Conservation (phyloP, 2,797 vertebrate species). For the Gambusia yucatana region DNA sequence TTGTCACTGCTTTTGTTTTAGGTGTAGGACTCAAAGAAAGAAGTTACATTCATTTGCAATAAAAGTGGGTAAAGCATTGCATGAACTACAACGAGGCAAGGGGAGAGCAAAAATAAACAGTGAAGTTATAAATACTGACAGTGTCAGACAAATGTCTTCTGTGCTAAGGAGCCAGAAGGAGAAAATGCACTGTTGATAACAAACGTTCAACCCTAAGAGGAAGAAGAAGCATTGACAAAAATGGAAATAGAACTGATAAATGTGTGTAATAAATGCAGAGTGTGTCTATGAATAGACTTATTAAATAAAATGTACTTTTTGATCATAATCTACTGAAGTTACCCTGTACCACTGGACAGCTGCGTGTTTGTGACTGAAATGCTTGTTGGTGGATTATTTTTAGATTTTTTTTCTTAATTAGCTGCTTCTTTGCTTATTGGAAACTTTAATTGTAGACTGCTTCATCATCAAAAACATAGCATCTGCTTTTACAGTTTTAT, state of each 20-base stretch:
- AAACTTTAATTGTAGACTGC: background rate
- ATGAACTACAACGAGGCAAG: background rate
- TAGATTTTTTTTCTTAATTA: background rate
- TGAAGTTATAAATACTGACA: background rate
- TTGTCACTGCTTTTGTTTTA: background rate
- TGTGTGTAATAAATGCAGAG: background rate
- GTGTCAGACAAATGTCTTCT: background rate
- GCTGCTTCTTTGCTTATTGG: background rate
- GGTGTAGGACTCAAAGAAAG: background rate
- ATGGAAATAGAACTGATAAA: background rate
- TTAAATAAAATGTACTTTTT: background rate
- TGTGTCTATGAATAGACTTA: background rate
- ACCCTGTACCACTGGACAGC: background rate
- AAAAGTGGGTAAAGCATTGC: background rate
- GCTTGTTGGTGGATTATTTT: background rate
- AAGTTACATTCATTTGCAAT: background rate
- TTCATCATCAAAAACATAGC: background rate
- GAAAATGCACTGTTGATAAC: background rate
- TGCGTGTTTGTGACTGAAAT: background rate
- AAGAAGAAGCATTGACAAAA: background rate
- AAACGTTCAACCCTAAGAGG: background rate
- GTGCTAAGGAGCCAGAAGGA: background rate
- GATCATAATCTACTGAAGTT: background rate
- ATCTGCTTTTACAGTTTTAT: slow-evolving; percentile 1
- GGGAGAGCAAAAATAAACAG: background rate